Evolutionary conservation across 1,140 invertebrate species (phyloP), one percentile per base, ranked within the genome.

Genomic region (Magallana gigas): DNA sequence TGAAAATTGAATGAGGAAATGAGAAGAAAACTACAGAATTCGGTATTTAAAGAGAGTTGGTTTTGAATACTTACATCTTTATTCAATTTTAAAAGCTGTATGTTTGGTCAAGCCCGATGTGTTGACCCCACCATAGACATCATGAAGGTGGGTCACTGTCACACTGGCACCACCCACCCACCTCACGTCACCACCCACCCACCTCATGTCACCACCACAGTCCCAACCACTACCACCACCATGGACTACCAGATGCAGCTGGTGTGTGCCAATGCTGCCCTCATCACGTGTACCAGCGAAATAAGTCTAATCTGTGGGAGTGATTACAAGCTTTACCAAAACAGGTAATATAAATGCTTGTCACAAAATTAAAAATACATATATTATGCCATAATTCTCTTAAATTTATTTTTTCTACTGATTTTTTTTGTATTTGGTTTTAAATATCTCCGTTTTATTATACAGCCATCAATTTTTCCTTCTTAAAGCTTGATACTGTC

Each of bases 51-150:
- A 48, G 36, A 48, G 36, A 48, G 36, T 48, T 48, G 36, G 36
- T 48, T 2, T 48, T 48, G 36, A 48, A 48, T 2, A 48, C 36
- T 48, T 48, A 48, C 5, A 48, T 48, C 5, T 48, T 48, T 48
- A 48, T 48, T 5, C 36, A 48, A 48, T 48, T 48, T 1, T 48
- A 5, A 48, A 48, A 76, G 68, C 23, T 76, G 68, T 76, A 18
- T 29, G 68, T 76, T 76, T 76, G 68, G 68, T 23, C 23, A 76
- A 76, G 68, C 68, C 36, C 68, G 68, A 76, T 76, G 68, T 29
- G 9, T 29, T 1, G 11, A 76, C 36, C 68, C 68, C 11, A 11
- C 18, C 68, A 36, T 76, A 76, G 68, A 76, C 11, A 76, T 76
- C 23, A 29, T 36, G 68, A 18, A 76, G 36, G 68, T 76, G 1